Base-by-base conservation (phyloP, 2,888 invertebrate species). In the Cheilosia vulpina region DNA sequence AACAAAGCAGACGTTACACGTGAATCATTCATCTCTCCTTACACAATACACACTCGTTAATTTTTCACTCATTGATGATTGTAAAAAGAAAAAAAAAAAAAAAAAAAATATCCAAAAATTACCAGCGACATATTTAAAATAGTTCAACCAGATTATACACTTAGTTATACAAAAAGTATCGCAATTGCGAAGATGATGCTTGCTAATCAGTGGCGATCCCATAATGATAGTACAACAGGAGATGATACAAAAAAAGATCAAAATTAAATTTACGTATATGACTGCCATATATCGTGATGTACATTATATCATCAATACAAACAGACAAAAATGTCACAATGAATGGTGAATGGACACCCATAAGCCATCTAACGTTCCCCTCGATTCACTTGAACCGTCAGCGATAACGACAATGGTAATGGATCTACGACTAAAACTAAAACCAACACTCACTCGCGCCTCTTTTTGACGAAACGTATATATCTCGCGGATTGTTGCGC, bases 391-490 rank as follows among this genome's bases (percentile, higher is more conserved):
- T 4, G 3, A 9, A 57, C 43, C 13, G 7, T 13, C 11, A 41
- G 43, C 41, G 58, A 57, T 57, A 73, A 65, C 45, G 66, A 43
- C 60, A 84, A 69, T 57, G 66, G 66, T 84, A 68, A 71, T 84
- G 69, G 65, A 79, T 75, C 79, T 75, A 75, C 65, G 50, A 47
- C 72, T 57, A 52, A 68, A 75, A 27, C 4, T 21, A 65, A 31
- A 52, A 84, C 65, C 71, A 55, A 62, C 69, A 84, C 84, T 84
- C 71, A 69, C 75, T 65, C 43, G 17, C 52, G 52, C 52, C 75
- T 50, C 52, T 79, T 76, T 84, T 80, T 63, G 78, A 66, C 60
- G 73, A 79, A 71, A 60, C 80, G 69, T 71, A 79, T 79, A 71
- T 43, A 79, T 76, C 79, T 80, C 41, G 55, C 52, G 58, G 75